These are phyloP conservation scores for Gasteruption jaculator DNA, from an alignment of 2,888 invertebrate species.

Conservation along the genomic window DNA sequence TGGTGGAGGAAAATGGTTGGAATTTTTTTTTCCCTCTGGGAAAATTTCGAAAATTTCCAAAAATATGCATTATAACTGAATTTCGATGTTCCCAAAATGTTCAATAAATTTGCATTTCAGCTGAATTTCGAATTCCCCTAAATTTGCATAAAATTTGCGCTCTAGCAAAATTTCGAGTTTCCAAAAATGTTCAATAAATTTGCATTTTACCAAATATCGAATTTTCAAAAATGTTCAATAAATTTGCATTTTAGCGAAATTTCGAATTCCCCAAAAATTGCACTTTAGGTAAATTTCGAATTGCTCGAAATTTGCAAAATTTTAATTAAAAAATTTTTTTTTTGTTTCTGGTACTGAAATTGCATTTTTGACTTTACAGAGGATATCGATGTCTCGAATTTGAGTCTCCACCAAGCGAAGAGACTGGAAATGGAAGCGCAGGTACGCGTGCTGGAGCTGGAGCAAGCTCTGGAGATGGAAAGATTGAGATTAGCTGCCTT, in stretches of 20 bases:
- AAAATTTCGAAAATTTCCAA: too few species aligned
- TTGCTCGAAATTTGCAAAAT: conserved; percentile 1
- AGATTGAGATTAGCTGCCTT: conserved; percentile 79
- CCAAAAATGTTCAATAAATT: too few species aligned
- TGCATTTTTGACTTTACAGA: conserved; percentile 55
- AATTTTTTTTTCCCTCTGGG: too few species aligned
- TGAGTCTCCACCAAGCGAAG: conserved; percentile 92
- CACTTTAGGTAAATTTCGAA: background rate
- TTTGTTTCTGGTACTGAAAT: conserved; percentile 8
- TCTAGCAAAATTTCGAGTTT: too few species aligned
- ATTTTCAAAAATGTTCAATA: too few species aligned
- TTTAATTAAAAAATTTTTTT: conserved; percentile 13
- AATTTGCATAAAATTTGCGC: too few species aligned
- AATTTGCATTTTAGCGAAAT: background rate
- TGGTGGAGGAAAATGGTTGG: conserved; percentile 80
- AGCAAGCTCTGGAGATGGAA: conserved; percentile 85
- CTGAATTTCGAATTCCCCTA: too few species aligned
- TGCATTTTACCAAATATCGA: too few species aligned
- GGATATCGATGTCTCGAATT: conserved; percentile 82
- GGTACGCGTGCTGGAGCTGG: conserved; percentile 88
- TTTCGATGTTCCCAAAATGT: too few species aligned
- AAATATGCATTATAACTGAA: too few species aligned
- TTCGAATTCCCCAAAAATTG: background rate
- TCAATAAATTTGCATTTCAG: too few species aligned
- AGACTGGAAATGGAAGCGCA: conserved; percentile 97